A percentile compares a stretch with the other conserved stretches of the same genome.
phyloP scores from a whole-genome alignment of 2,888 invertebrate genomes.

The Anaspis maculata region DNA sequence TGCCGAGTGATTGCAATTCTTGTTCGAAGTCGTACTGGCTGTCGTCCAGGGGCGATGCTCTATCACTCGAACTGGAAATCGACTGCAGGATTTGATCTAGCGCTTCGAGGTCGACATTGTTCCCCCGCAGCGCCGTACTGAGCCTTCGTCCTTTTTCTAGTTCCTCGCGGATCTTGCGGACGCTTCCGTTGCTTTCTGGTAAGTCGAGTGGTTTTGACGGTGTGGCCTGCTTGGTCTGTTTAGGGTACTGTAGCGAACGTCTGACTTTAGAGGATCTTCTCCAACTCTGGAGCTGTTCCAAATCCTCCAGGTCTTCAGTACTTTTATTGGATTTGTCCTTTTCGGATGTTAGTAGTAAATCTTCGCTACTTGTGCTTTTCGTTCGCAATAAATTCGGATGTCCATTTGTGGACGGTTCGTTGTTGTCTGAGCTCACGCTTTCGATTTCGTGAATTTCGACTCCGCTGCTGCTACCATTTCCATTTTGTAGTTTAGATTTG shows the following conservation, averaged over 20 bases:
- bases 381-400: conserved; percentile 32
- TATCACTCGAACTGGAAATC: conserved; percentile 34
- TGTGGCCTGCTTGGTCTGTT: conserved; percentile 27
- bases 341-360: conserved; percentile 30
- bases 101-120: conserved; percentile 47
- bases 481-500: neutral
- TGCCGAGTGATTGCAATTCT: conserved; percentile 19
- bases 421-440: conserved; percentile 9
- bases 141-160: conserved; percentile 48
- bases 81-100: conserved; percentile 45
- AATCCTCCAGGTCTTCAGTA: conserved; percentile 34
- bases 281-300: conserved; percentile 49
- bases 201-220: conserved; percentile 25
- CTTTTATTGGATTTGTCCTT: conserved; percentile 30
- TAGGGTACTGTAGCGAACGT: conserved; percentile 60
- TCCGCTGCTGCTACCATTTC: conserved; percentile 9
- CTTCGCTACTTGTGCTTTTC: conserved; percentile 46
- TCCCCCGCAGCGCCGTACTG: conserved; percentile 46
- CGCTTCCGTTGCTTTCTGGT: conserved; percentile 46
- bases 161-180: conserved; percentile 48
- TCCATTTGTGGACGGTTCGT: conserved; percentile 10
- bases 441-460: conserved; percentile 33
- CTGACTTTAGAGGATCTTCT: conserved; percentile 55
- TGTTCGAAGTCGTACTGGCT: conserved; percentile 25
- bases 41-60: conserved; percentile 21